Percentiles rank a stretch among this genome's conserved stretches.
phyloP scores from a whole-genome alignment of 2,113 vertebrate genomes.

The Indri indri region DNA sequence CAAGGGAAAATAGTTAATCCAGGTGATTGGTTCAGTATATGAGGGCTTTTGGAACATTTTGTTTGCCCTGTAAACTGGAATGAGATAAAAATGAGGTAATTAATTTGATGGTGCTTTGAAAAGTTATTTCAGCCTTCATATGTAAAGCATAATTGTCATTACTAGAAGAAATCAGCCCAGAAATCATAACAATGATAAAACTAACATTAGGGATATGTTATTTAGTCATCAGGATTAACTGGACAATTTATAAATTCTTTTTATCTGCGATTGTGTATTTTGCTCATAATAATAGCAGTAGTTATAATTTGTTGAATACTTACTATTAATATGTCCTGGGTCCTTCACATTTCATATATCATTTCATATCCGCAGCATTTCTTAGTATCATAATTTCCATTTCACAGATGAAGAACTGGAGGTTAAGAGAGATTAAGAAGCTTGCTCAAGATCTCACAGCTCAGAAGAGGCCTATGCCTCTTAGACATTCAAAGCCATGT shows the following conservation, averaged over 20 bases:
- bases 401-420: neutral
- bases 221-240: neutral
- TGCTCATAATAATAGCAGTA: neutral
- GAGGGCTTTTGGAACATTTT: neutral
- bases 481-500: neutral
- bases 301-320: neutral
- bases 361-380: neutral
- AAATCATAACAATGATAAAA: neutral
- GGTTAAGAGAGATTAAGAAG: neutral
- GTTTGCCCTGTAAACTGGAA: neutral
- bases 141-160: neutral
- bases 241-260: neutral
- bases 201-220: neutral
- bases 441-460: neutral
- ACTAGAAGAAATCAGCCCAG: neutral
- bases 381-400: neutral
- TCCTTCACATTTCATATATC: neutral
- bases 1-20: neutral
- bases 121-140: neutral
- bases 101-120: neutral
- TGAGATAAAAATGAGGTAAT: slow-evolving; percentile 1
- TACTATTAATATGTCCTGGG: neutral
- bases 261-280: neutral
- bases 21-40: neutral
- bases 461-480: neutral